Percentiles rank a stretch among this genome's conserved stretches.
Evolutionary conservation across 2,888 invertebrate genomes (phyloP).

Genomic region (Drosophila emarginata): DNA sequence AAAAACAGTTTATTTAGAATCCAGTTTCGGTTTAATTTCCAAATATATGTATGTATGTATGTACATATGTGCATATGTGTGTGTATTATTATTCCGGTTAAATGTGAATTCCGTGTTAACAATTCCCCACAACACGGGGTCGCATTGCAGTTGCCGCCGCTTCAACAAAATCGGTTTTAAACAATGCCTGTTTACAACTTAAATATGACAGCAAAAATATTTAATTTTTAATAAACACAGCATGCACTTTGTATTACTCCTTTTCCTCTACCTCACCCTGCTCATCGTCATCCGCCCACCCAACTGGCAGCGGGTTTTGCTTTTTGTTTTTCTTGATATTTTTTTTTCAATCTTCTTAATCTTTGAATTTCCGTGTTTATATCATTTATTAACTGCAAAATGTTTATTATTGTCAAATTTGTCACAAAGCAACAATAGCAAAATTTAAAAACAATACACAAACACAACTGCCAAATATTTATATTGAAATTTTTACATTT

Average conservation of each 20-base stretch:
- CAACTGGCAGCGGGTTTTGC: slow-evolving; percentile 2
- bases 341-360: slow-evolving; percentile 41
- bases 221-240: slow-evolving; percentile 49
- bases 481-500: no score
- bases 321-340: slow-evolving; percentile 39
- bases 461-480: slow-evolving; percentile 12
- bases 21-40: neutral
- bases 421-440: slow-evolving; percentile 20
- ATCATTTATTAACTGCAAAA: slow-evolving; percentile 50
- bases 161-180: slow-evolving; percentile 40
- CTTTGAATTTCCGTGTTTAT: slow-evolving; percentile 46
- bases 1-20: neutral
- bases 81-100: neutral
- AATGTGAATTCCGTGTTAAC: neutral
- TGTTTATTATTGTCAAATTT: slow-evolving; percentile 51
- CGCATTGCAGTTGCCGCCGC: slow-evolving; percentile 35
- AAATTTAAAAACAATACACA: slow-evolving; percentile 11
- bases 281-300: neutral
- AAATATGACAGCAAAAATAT: slow-evolving; percentile 51
- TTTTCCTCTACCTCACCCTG: neutral
- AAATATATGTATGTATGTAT: neutral
- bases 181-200: slow-evolving; percentile 24
- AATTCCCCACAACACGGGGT: neutral
- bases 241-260: slow-evolving; percentile 36
- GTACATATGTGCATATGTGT: no score